Conservation (phyloP, 2,888 invertebrate genomes). For the Lepidonotus clava region DNA sequence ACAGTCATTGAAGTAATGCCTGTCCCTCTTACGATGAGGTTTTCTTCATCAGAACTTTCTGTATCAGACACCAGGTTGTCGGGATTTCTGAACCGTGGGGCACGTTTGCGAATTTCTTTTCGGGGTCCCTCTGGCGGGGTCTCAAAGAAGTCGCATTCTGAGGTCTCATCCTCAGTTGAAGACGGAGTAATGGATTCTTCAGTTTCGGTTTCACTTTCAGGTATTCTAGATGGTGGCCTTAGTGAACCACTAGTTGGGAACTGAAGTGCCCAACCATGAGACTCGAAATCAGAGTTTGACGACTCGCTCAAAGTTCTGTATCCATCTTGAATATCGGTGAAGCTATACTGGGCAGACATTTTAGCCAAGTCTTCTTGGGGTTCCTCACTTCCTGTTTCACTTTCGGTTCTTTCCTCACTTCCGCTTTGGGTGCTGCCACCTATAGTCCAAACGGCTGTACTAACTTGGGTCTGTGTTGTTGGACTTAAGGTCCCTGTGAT, state of each 20-base stretch:
- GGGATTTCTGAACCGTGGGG: no score
- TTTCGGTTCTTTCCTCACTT: no score
- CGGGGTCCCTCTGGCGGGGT: slow-evolving; percentile 14
- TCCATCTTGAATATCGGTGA: background rate
- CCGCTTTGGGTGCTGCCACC: slow-evolving; percentile 17
- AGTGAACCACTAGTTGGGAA: background rate
- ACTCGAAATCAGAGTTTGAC: background rate
- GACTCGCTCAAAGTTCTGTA: no score
- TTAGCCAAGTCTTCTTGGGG: background rate
- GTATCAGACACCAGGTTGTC: no score
- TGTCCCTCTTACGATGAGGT: background rate
- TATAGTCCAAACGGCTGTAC: slow-evolving; percentile 9
- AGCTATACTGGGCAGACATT: background rate
- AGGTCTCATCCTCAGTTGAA: slow-evolving; percentile 5
- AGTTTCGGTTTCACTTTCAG: slow-evolving; percentile 29
- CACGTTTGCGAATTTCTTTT: no score
- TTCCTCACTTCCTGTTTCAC: no score
- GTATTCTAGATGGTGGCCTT: background rate
- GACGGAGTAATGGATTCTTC: slow-evolving; percentile 41
- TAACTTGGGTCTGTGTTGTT: background rate
- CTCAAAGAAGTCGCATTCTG: slow-evolving; percentile 25
- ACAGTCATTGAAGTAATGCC: background rate
- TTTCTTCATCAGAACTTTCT: background rate
- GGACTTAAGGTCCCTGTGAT: background rate
- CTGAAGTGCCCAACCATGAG: background rate